Evolutionary conservation across 2,113 vertebrate species (phyloP), one percentile per base, ranked within the genome.

Genomic region (Elaphurus davidianus): DNA sequence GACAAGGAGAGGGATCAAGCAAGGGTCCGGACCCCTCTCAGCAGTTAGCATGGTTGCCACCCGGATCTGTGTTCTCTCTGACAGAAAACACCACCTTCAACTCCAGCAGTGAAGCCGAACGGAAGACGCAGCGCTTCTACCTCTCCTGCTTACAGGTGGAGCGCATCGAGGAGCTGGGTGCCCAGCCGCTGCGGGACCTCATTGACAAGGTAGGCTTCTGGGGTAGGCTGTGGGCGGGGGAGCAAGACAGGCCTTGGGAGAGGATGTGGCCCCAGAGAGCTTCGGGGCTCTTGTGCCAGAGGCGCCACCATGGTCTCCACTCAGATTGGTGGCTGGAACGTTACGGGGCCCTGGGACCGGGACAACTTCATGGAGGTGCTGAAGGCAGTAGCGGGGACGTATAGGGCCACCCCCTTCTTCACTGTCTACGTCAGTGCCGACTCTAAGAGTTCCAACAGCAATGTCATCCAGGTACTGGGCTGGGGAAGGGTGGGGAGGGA

Each of bases 371-470:
- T 99, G 99, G 99, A 99, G 47, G 99, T 99, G 30, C 98, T 99
- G 97, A 99, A 99, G 99, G 99, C 98, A 5, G 99, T 99, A 7
- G 99, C 99, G 0, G 99, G 99, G 81, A 99, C 99, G 0, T 99
- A 99, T 97, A 98, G 99, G 71, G 99, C 99, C 1, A 99, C 99
- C 60, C 99, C 99, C 0, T 99, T 99, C 98, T 99, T 99, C 98
- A 99, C 99, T 0, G 99, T 99, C 6, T 99, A 99, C 0, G 99
- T 99, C 98, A 99, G 99, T 1, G 99, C 99, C 0, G 99, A 99
- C 97, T 99, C 99, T 55, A 99, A 99, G 97, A 99, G 99, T 98
- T 99, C 99, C 97, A 99, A 99, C 99, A 99, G 99, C 98, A 99
- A 99, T 9, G 57, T 99, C 90, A 99, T 99, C 97, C 99, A 99